Evolutionary conservation across 2,797 vertebrate genomes (phyloP), one percentile per base, ranked within the genome.

Genomic region (Smutsia gigantea): DNA sequence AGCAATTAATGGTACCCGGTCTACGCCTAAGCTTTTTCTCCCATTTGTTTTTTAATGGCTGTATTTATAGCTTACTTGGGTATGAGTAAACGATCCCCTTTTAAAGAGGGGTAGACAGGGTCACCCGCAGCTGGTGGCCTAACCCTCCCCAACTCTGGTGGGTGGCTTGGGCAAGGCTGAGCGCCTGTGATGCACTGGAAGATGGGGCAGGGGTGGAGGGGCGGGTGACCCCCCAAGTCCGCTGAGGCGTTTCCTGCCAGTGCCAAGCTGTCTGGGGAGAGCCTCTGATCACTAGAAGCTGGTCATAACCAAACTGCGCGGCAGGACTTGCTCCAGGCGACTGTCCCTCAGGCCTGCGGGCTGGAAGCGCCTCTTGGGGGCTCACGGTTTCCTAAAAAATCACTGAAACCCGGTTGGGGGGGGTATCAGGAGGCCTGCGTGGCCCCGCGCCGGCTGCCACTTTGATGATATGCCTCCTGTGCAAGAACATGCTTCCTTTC

Each of bases 301-400:
- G 64, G 51, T 90, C 29, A 2, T 34, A 86, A 49, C 29, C 29
- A 21, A 74, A 37, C 7, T 2, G 11, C 13, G 7, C 37, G 31
- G 25, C 13, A 31, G 42, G 14, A 19, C 53, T 63, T 69, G 63
- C 39, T 74, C 61, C 49, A 46, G 17, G 63, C 14, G 75, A 61
- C 0, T 0, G 0, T 10, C n/a, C 42, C 42, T 25, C 34, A 1
- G 9, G 59, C 25, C 53, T 53, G 17, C 29, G 7, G 57, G 21
- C 13, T 1, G 10, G 59, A 42, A 39, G 31, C 0, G 1, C 55
- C 31, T 27, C 5, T 7, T 0, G 34, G 77, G 29, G 10, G 4
- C 15, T 46, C 15, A 1, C 29, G 29, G 23, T 61, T 87, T 78
- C 63, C 94, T 34, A 17, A 78, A 39, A 71, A 15, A 64, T 9